Percentiles rank a stretch among this genome's conserved stretches.
These are phyloP conservation scores for Allolobophora icterica DNA, from an alignment of 2,888 invertebrate species.

Conservation along the genomic window DNA sequence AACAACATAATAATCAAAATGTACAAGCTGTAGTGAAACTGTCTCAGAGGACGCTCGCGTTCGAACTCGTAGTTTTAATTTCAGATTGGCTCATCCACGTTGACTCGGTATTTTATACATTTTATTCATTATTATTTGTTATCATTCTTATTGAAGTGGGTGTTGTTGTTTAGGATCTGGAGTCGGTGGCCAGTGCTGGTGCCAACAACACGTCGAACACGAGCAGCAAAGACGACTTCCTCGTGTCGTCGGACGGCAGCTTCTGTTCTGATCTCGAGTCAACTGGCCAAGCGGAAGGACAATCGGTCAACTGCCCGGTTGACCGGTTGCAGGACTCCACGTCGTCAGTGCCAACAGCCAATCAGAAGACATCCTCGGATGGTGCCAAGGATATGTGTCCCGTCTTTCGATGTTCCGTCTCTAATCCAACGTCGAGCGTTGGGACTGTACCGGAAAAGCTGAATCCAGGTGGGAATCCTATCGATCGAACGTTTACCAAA, in stretches of 20 bases:
- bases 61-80: too few relatives aligned
- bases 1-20: too few relatives aligned
- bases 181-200: neutral
- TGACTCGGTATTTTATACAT: too few relatives aligned
- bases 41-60: too few relatives aligned
- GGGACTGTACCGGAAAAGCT: neutral
- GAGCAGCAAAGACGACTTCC: neutral
- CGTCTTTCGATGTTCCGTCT: neutral
- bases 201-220: neutral
- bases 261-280: slow-evolving; percentile 27
- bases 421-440: neutral
- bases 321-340: neutral
- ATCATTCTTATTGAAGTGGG: too few relatives aligned
- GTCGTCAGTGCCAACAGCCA: neutral
- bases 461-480: neutral
- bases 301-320: neutral
- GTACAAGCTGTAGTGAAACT: too few relatives aligned
- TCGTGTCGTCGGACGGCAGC: neutral
- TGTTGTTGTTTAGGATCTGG: slow-evolving; percentile 2
- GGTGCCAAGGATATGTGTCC: neutral
- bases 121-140: too few relatives aligned
- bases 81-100: too few relatives aligned
- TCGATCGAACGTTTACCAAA: neutral
- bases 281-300: neutral
- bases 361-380: neutral